A percentile compares a stretch with the other conserved stretches of the same genome.
Evolutionary conservation across 2,888 invertebrate genomes (phyloP).

Genomic region (Morpho helenor): DNA sequence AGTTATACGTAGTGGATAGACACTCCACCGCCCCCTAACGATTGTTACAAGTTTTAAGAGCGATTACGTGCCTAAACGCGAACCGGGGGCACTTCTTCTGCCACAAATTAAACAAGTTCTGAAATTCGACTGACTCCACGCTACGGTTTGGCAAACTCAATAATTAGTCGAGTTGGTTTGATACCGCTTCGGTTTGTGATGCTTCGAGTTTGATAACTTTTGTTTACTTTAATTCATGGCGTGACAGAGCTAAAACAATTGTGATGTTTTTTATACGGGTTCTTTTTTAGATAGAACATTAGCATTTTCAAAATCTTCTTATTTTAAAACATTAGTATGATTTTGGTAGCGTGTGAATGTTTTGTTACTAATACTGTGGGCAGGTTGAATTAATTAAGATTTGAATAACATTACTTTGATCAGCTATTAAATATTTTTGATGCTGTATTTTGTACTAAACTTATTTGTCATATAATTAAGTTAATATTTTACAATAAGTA

Average conservation of each 20-base stretch:
- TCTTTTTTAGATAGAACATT: too few species aligned
- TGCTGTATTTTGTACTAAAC: too few species aligned
- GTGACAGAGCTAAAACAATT: background rate
- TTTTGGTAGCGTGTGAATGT: too few species aligned
- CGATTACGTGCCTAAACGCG: constrained; percentile 74
- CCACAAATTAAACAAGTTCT: constrained; percentile 75
- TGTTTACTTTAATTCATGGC: background rate
- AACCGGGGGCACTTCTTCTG: constrained; percentile 48
- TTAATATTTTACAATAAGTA: too few species aligned
- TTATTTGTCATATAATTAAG: too few species aligned
- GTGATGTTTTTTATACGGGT: too few species aligned
- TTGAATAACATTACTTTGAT: too few species aligned
- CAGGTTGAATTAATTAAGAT: too few species aligned
- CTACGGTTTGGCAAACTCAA: constrained; percentile 48
- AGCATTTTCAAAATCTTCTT: too few species aligned
- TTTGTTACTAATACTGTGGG: too few species aligned
- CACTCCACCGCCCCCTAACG: constrained; percentile 29
- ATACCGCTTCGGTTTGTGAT: constrained; percentile 26
- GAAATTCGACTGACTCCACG: constrained; percentile 42
- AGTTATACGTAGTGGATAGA: constrained; percentile 17
- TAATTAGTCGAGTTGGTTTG: constrained; percentile 59
- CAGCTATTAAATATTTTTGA: too few species aligned
- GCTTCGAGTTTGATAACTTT: constrained; percentile 8
- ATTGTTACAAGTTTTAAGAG: constrained; percentile 55
- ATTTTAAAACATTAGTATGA: too few species aligned